These are phyloP conservation scores for Zygogramma bicolorata DNA, from an alignment of 2,888 invertebrate species.

Conservation along the genomic window DNA sequence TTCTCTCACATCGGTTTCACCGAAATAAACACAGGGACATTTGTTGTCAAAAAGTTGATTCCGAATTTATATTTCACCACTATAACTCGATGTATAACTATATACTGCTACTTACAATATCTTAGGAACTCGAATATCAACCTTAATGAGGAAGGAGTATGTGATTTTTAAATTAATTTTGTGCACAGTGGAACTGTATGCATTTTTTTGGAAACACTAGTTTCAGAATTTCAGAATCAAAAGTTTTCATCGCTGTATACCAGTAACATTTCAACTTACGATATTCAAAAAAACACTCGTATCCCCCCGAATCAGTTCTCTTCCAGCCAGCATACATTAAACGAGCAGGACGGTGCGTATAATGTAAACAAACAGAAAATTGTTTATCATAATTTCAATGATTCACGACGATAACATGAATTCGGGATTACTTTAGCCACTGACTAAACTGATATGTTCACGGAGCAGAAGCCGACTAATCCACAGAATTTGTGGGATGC, in stretches of 20 bases:
- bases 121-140: no score
- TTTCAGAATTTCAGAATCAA: background rate
- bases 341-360: background rate
- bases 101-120: no score
- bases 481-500: background rate
- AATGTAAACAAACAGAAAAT: background rate
- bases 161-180: no score
- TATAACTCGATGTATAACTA: no score
- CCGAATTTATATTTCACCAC: no score
- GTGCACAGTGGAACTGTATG: no score
- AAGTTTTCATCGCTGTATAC: no score
- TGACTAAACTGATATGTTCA: background rate
- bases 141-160: no score
- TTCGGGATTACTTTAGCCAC: background rate
- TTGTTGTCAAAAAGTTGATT: no score
- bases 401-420: background rate
- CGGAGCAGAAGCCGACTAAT: background rate
- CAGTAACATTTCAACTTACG: slow-evolving; percentile 67
- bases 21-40: no score
- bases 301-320: slow-evolving; percentile 76
- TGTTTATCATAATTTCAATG: slow-evolving; percentile 3
- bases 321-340: slow-evolving; percentile 75
- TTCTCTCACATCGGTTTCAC: no score
- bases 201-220: no score
- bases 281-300: slow-evolving; percentile 79